phyloP scores from a whole-genome alignment of 2,888 invertebrate genomes.

The Pachliopta kotzebuea region DNA sequence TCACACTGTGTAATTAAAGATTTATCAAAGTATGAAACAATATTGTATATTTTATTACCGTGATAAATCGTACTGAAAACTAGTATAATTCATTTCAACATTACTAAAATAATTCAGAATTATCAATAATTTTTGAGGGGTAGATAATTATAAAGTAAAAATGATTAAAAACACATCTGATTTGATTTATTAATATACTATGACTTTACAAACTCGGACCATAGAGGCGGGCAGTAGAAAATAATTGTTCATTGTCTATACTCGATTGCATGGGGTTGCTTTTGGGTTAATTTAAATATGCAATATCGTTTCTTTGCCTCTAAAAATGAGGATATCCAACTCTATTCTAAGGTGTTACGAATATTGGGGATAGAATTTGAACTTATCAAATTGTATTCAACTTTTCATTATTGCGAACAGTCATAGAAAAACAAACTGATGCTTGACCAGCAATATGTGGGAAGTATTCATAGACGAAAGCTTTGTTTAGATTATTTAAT shows the following conservation, averaged over 20 bases:
- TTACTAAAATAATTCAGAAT: neutral
- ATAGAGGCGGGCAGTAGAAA: slow-evolving; percentile 38
- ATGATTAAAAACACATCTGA: neutral
- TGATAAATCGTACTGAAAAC: neutral
- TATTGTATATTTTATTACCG: neutral
- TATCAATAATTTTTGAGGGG: neutral
- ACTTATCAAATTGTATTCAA: slow-evolving; percentile 6
- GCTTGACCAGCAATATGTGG: slow-evolving; percentile 24
- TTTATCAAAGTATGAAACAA: no score
- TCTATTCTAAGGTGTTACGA: slow-evolving; percentile 14
- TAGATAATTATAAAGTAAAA: neutral
- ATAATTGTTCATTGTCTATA: slow-evolving; percentile 52
- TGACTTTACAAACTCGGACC: slow-evolving; percentile 40
- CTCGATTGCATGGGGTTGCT: slow-evolving; percentile 47
- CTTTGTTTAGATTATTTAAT: neutral
- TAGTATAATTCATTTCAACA: neutral
- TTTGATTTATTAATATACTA: slow-evolving; percentile 18
- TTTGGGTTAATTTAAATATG: slow-evolving; percentile 40
- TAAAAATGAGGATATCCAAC: slow-evolving; percentile 6
- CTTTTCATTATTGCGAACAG: slow-evolving; percentile 16
- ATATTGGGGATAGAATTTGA: neutral
- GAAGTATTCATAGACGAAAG: slow-evolving; percentile 2
- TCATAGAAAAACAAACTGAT: slow-evolving; percentile 24
- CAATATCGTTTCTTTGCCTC: slow-evolving; percentile 30
- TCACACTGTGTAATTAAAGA: no score